These are phyloP conservation scores for Tenodera sinensis DNA, from an alignment of 2,888 invertebrate genomes.

Conservation along the genomic window DNA sequence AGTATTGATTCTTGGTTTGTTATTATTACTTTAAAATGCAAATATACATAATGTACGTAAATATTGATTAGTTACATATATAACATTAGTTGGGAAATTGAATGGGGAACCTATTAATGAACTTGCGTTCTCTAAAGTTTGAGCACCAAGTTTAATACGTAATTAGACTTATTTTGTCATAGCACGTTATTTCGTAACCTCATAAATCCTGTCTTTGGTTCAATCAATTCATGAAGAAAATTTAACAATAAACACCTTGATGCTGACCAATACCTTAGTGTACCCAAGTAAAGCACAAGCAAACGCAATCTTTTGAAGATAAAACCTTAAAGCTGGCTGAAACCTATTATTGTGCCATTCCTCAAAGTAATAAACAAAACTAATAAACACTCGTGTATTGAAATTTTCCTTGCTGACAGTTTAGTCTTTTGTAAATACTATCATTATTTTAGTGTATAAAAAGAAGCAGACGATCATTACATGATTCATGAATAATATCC, in stretches of 20 bases:
- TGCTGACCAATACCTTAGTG: not conserved
- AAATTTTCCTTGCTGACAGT: not conserved
- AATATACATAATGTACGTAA: slow-evolving; percentile 5
- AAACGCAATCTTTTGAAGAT: not conserved
- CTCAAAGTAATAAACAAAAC: not conserved
- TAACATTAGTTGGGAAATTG: not conserved
- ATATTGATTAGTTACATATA: not conserved
- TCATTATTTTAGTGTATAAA: not conserved
- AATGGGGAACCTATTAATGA: not conserved
- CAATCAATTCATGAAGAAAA: not conserved
- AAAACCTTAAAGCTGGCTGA: not conserved
- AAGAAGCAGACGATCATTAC: not conserved
- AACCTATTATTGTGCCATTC: not conserved
- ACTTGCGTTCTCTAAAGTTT: not conserved
- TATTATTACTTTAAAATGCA: slow-evolving; percentile 14
- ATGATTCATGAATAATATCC: not conserved
- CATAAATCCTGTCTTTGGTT: not conserved
- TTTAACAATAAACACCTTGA: not conserved
- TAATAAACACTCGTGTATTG: not conserved
- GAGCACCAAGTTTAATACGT: slow-evolving; percentile 16
- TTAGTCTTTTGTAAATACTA: not conserved
- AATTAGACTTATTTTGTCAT: not conserved
- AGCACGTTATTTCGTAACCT: not conserved
- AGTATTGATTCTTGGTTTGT: slow-evolving; percentile 7
- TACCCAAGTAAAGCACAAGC: not conserved